Percentiles rank a stretch among this genome's conserved stretches.
Conservation (phyloP, 1,140 invertebrate genomes). For the Bilobella aurantiaca region DNA sequence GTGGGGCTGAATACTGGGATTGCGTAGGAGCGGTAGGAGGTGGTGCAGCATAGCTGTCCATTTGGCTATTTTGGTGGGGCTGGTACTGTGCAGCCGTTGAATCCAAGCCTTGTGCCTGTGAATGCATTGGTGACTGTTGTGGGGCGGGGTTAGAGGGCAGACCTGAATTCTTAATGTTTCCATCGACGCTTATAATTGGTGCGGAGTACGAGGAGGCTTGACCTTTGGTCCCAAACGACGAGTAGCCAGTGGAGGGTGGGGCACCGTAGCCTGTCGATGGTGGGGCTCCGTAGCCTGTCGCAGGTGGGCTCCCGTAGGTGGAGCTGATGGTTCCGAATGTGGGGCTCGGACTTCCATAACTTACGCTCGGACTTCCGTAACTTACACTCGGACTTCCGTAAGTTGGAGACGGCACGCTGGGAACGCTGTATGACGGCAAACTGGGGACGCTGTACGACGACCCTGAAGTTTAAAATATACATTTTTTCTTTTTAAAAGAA, state of each 20-base stretch:
- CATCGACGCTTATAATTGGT: neutral
- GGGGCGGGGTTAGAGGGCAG: neutral
- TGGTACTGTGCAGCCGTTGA: slow-evolving; percentile 6
- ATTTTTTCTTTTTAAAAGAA: neutral
- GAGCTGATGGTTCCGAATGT: neutral
- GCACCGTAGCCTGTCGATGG: neutral
- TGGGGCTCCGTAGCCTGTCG: slow-evolving; percentile 2
- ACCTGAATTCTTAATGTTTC: neutral
- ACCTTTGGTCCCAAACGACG: slow-evolving; percentile 1
- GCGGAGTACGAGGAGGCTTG: neutral
- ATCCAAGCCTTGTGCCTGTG: neutral
- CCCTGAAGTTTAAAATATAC: neutral
- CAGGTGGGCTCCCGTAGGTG: neutral
- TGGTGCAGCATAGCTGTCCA: slow-evolving; percentile 7
- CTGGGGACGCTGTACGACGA: slow-evolving; percentile 3
- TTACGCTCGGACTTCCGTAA: neutral
- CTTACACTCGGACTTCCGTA: neutral
- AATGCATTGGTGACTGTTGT: neutral
- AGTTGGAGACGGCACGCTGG: neutral
- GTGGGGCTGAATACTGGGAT: neutral
- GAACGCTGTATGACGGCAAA: neutral
- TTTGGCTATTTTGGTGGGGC: slow-evolving; percentile 1
- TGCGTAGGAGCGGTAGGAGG: neutral
- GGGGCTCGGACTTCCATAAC: neutral
- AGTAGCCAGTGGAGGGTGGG: neutral